Conservation (phyloP, 2,888 invertebrate genomes). For the Dioctria linearis region DNA sequence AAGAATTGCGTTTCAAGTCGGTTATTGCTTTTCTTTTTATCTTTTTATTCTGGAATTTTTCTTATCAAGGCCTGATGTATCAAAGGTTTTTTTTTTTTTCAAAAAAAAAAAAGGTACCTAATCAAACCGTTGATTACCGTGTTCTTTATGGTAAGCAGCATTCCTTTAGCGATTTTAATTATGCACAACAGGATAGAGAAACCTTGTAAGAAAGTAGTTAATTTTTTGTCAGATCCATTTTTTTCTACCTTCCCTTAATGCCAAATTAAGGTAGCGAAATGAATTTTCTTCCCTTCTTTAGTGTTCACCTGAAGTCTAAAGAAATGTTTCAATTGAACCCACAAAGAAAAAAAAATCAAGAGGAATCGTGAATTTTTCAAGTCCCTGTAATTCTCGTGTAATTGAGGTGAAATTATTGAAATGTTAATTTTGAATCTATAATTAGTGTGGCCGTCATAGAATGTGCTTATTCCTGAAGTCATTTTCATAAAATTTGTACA, state of each 20-base stretch:
- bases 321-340: neutral
- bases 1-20: conserved; percentile 41
- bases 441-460: too few species aligned
- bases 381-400: too few species aligned
- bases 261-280: neutral
- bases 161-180: conserved; percentile 35
- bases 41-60: conserved; percentile 8
- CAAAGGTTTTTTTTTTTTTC: conserved; percentile 3
- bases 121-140: conserved; percentile 50
- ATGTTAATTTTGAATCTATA: too few species aligned
- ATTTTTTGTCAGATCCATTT: neutral
- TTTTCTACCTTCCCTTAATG: neutral
- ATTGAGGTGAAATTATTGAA: too few species aligned
- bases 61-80: conserved; percentile 22
- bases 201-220: neutral
- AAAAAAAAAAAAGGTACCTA: conserved; percentile 23
- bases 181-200: neutral
- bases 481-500: too few species aligned
- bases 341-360: too few species aligned
- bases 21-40: conserved; percentile 52
- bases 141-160: conserved; percentile 28
- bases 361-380: too few species aligned
- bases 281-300: neutral
- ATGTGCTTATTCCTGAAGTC: too few species aligned
- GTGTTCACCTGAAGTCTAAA: neutral